Evolutionary conservation across 2,888 invertebrate genomes (phyloP).

Genomic region (Drosophila differens): DNA sequence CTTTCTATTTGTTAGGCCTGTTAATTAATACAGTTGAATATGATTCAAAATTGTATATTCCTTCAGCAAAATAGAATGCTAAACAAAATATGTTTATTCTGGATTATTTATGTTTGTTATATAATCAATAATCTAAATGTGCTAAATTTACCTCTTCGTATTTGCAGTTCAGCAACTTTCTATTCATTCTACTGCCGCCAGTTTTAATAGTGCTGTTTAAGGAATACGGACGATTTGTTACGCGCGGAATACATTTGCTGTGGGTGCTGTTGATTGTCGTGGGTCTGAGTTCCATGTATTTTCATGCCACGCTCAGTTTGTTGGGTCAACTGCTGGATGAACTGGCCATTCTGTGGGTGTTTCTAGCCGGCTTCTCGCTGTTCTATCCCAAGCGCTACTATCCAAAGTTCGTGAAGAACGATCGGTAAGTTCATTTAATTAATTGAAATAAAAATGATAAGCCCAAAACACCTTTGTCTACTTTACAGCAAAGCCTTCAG

Average conservation of each 20-base stretch:
- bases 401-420: conserved; percentile 88
- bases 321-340: conserved; percentile 93
- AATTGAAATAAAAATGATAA: conserved; percentile 7
- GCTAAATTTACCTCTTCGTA: background rate
- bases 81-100: background rate
- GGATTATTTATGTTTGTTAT: background rate
- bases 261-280: conserved; percentile 93
- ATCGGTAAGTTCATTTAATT: conserved; percentile 86
- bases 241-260: conserved; percentile 91
- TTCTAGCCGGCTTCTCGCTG: conserved; percentile 91
- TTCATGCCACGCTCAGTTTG: conserved; percentile 93
- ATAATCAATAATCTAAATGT: background rate
- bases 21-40: background rate
- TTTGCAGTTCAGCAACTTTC: conserved; percentile 90
- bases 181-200: conserved; percentile 92
- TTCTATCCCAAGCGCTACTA: conserved; percentile 90
- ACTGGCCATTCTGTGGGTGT: conserved; percentile 92
- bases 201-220: conserved; percentile 91
- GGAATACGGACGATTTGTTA: conserved; percentile 91
- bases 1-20: background rate
- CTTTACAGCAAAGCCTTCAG: conserved; percentile 88
- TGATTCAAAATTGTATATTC: background rate
- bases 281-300: conserved; percentile 92
- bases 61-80: background rate
- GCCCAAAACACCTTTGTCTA: conserved; percentile 16